Base-by-base conservation (phyloP, 23 tunicate genomes). In the Aplidium turbinatum region DNA sequence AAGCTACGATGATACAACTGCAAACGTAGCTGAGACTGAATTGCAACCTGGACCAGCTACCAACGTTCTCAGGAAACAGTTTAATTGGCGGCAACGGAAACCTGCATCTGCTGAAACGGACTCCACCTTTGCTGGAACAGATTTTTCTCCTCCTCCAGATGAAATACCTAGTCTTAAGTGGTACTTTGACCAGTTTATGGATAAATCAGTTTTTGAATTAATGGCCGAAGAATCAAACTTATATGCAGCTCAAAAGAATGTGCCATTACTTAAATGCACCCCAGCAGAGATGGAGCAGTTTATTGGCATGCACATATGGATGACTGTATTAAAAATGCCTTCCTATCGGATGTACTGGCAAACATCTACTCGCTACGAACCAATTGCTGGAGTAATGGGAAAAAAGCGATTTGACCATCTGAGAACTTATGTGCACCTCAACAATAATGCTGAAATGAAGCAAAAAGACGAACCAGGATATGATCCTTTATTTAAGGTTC, bases 251-350 rank as follows among this genome's bases (percentile, higher is more conserved):
- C n/a, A n/a, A n/a, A n/a, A n/a, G n/a, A n/a, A n/a, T n/a, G n/a
- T n/a, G n/a, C n/a, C n/a, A n/a, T n/a, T n/a, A n/a, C n/a, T n/a
- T n/a, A n/a, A n/a, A n/a, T n/a, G n/a, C n/a, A n/a, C n/a, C n/a
- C n/a, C n/a, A n/a, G n/a, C n/a, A n/a, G n/a, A 56, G 27, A 56
- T 56, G 27, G 63, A 56, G 63, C 63, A 56, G n/a, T 56, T 56
- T 56, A 56, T 56, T n/a, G 63, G 63, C 63, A 56, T 56, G 27
- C 63, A 56, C n/a, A 56, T 56, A 6, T 7, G 13, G 63, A 56
- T 56, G 22, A 56, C 18, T 9, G 63, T 56, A 21, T 16, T 56
- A 23, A 56, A n/a, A 23, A 11, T 56, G 63, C 63, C 63, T n/a
- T 56, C 63, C 27, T 56, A 56, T 23, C 24, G 63, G 9, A 56